Base-by-base conservation (phyloP, 2,888 invertebrate genomes). In the Pterobdella sp. region DNA sequence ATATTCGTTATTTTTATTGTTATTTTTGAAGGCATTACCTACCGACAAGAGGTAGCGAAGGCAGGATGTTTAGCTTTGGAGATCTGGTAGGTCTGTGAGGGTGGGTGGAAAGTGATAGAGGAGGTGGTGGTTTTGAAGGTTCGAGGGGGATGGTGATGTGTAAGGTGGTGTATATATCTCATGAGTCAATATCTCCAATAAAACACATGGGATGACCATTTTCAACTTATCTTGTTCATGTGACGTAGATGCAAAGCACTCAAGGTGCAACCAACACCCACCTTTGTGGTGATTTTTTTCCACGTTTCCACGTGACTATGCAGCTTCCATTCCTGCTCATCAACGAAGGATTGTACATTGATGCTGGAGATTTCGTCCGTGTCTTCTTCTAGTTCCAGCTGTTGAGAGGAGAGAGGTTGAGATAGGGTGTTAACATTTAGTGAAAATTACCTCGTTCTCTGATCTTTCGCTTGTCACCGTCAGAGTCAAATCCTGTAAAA, bases 391-490 rank as follows among this genome's bases (percentile, higher is more conserved):
- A 78, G 73, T 63, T 77, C 76, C 34, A 78, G 18, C 52, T 1
- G 34, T 31, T 31, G 2, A 29, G 52, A 56, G 22, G 52, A 56
- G 56, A 10, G 52, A 52, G 70, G 70, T 32, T 35, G 18, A 14
- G 42, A 42, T 42, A 18, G 42, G 18, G 42, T 42, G 42, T 10
- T 7, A 7, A 42, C 10, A 14, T 42, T 42, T 42, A 7, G 22
- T 14, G 22, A 78, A 68, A 49, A 75, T 74, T 10, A 78, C 37
- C 37, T 78, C 78, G 22, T 72, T 63, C 42, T 78, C 78, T 32
- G 78, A 78, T 37, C 76, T 70, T 56, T 79, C 79, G 35, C 78
- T 78, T n/a, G 79, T 76, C 36, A 79, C 69, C 29, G 78, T 79
- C 64, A 79, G 72, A 4, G 79, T 78, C 65, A 79, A 64, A 68